Base-by-base conservation (phyloP, 23 tunicate genomes). In the Diplosoma virens region DNA sequence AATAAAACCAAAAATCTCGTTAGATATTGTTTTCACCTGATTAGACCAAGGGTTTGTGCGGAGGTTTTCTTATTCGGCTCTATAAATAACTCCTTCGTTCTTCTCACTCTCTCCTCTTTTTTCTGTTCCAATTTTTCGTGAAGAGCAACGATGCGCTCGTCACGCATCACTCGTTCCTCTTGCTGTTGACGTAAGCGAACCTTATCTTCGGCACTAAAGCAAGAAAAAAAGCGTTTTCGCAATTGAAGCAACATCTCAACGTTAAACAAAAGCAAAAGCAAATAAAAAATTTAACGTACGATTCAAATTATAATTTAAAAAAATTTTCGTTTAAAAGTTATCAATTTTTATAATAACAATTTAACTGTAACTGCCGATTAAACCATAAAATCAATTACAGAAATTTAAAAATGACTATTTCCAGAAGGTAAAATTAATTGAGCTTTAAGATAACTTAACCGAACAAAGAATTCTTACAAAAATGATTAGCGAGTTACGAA, bases 21-120 rank as follows among this genome's bases (percentile, higher is more conserved):
- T 45, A 16, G 52, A 30, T 17, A 26, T n/a, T n/a, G n/a, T n/a
- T 18, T 59, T 66, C 30, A 89, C 96, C 83, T 66, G 17, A 82
- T 70, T 21, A 89, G 47, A 22, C 83, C 64, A 36, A 50, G 79
- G n/a, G 96, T 89, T 3, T 81, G 54, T 11, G 71, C 26, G 20
- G 77, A 82, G 14, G 84, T 77, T 70, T 70, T 31, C 1, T 48
- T 32, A 31, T 60, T 55, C 17, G 96, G 96, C 50, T 82, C 79
- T 6, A 89, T 56, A 14, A 71, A 71, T 18, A 77, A 6, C 78
- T 89, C 96, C 11, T 71, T 60, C 0, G 77, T 32, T 31, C 82
- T 33, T 35, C 82, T 77, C 29, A 78, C 34, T 68, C 87, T 82
- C 78, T 89, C 88, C 25, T 81, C 88, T 54, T 82, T 89, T 54